Percentiles rank a stretch among this genome's conserved stretches.
Conservation (phyloP, 2,113 vertebrate species). For the Thymallus thymallus region DNA sequence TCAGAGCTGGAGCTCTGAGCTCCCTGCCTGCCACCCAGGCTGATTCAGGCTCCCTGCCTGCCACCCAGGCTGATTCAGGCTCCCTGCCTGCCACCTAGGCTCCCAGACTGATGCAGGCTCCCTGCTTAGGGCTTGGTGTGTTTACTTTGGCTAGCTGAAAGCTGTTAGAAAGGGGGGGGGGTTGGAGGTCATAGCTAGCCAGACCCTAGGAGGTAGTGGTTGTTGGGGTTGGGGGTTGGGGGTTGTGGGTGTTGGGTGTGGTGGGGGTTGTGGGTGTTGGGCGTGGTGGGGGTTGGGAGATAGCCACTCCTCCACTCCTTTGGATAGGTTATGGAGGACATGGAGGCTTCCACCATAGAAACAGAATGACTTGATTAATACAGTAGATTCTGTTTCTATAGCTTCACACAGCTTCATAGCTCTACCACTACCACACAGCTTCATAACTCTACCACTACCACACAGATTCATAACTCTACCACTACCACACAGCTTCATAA, state of each 20-base stretch:
- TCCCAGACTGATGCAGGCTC: not conserved
- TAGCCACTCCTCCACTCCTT: not conserved
- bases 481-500: too few species aligned
- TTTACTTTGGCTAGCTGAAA: constrained; percentile 33
- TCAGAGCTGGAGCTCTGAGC: not conserved
- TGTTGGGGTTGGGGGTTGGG: not conserved
- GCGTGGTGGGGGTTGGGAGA: not conserved
- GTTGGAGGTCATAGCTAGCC: not conserved
- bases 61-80: too few species aligned
- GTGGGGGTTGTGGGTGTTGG: not conserved
- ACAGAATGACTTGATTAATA: too few species aligned
- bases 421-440: too few species aligned
- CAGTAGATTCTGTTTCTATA: too few species aligned
- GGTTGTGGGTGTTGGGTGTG: not conserved
- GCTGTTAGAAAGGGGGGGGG: constrained; percentile 6
- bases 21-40: too few species aligned
- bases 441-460: too few species aligned
- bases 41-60: too few species aligned
- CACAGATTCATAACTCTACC: too few species aligned
- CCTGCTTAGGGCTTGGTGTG: constrained; percentile 5
- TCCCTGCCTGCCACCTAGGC: not conserved
- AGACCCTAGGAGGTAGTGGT: constrained; percentile 24
- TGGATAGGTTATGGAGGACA: too few species aligned
- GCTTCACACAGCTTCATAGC: too few species aligned
- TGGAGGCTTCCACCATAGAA: too few species aligned